Evolutionary conservation across 2,113 vertebrate genomes (phyloP).

Genomic region (Platichthys flesus): DNA sequence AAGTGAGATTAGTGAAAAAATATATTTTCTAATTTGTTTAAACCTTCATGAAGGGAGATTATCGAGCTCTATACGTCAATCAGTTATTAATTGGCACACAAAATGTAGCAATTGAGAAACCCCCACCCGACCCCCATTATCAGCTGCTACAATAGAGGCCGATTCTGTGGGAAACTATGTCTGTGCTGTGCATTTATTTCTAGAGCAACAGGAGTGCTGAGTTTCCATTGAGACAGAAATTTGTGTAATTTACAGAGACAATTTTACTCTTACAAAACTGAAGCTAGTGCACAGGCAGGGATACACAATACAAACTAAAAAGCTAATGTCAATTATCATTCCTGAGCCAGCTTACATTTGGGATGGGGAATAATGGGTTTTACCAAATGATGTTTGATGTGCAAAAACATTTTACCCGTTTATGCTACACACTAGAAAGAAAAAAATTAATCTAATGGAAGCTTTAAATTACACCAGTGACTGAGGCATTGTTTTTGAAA

Average conservation of each 20-base stretch:
- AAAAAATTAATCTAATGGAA: no score
- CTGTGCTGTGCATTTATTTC: neutral
- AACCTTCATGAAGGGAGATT: neutral
- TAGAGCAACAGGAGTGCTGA: neutral
- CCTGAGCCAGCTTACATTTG: neutral
- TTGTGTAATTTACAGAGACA: neutral
- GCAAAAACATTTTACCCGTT: no score
- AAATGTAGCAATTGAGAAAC: neutral
- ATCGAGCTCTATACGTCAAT: neutral
- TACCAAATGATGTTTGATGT: neutral
- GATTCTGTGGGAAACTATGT: no score
- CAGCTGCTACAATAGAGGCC: no score
- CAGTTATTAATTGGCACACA: neutral
- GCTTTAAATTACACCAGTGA: no score
- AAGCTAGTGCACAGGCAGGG: neutral
- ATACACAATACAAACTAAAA: neutral
- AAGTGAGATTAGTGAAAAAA: neutral
- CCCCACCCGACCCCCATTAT: no score
- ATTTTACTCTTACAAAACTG: neutral
- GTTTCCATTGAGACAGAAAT: conserved; percentile 4
- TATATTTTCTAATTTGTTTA: neutral
- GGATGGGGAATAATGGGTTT: neutral
- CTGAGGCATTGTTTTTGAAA: no score
- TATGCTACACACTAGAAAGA: no score
- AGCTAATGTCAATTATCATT: neutral